Base-by-base conservation (phyloP, 2,113 vertebrate species). In the Protobothrops flavoviridis region DNA sequence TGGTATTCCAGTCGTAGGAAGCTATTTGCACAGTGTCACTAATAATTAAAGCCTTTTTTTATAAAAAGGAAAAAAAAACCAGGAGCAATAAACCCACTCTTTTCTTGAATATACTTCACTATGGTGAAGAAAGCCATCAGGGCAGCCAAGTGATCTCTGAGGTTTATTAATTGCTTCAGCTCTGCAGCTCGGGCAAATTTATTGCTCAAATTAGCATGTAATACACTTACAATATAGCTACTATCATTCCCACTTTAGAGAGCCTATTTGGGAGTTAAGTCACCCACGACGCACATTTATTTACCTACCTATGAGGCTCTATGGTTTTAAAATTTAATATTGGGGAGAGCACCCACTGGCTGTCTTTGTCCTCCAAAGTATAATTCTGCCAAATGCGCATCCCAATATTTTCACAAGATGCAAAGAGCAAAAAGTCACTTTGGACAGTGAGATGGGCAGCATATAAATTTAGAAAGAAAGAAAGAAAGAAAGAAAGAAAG, bases 151-250 rank as follows among this genome's bases (percentile, higher is more conserved):
- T 97, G 97, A 98, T 98, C 97, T 96, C 97, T 93, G 95, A 98
- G 97, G 97, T 98, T 90, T 98, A 98, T 98, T 98, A 98, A 98
- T 98, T 97, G 98, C 97, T 96, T 98, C 97, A 96, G 97, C 97
- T 98, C 97, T 97, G 97, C 97, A 98, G 98, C 97, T 97, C 96
- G 97, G 97, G 97, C 97, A 98, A 97, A 98, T 98, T 98, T 98
- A 98, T 98, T 98, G 98, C 97, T 98, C 98, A 97, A 98, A 98
- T 98, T 98, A 98, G 98, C 98, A 98, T 97, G 98, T 98, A 98
- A 98, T 98, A 98, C 97, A 98, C 97, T 97, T 97, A 97, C 97
- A 97, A 97, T 98, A 98, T 97, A 97, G 97, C 97, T 97, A 96
- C 97, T 97, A 97, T 95, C 93, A 90, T 94, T 96, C 94, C 96